phyloP scores from a whole-genome alignment of 2,113 vertebrate genomes.

The Sminthopsis crassicaudata region DNA sequence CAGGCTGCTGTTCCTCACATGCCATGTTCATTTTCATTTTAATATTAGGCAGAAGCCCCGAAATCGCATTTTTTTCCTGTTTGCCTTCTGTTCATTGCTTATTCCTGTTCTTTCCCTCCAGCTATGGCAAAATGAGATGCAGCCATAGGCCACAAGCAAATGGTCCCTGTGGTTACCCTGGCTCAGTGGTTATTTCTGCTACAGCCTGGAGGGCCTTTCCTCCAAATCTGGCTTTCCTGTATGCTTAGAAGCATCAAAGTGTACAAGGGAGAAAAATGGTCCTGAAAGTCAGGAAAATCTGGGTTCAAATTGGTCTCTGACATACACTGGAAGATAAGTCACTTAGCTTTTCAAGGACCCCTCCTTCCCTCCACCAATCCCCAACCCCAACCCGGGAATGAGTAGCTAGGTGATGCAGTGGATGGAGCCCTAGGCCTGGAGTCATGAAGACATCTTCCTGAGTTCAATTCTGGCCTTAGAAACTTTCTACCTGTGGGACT shows the following conservation, averaged over 20 bases:
- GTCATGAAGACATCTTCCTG: no score
- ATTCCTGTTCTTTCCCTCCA: background rate
- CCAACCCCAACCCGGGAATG: background rate
- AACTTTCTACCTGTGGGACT: background rate
- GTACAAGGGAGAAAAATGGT: background rate
- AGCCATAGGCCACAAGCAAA: background rate
- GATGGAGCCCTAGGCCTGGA: no score
- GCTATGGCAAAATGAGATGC: background rate
- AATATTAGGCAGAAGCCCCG: background rate
- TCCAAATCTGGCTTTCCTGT: background rate
- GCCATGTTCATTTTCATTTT: background rate
- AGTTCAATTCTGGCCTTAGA: background rate
- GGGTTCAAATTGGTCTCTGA: background rate
- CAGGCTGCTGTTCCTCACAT: background rate
- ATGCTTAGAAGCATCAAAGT: background rate
- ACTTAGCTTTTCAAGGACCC: background rate
- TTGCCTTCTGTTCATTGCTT: background rate
- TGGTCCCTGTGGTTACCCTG: background rate
- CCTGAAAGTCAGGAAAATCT: background rate
- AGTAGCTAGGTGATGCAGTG: background rate
- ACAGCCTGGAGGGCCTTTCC: background rate
- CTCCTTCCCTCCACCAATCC: background rate
- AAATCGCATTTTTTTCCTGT: slow-evolving; percentile 11
- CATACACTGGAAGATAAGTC: background rate
- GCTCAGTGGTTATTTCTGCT: background rate